These are phyloP conservation scores for Pollimyrus isidori DNA, from an alignment of 2,113 vertebrate genomes.

Conservation along the genomic window DNA sequence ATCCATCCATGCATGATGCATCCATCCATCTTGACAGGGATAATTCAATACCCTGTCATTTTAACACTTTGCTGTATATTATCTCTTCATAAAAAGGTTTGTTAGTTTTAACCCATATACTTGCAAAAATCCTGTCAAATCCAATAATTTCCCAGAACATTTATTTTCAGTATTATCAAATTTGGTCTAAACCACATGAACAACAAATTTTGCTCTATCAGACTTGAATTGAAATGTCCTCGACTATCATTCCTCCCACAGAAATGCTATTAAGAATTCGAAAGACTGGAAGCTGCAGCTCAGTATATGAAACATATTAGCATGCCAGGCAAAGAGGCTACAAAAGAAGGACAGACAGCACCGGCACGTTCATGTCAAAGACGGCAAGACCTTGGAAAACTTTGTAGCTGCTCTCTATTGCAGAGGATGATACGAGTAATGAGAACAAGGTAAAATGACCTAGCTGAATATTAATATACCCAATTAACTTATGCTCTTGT, in stretches of 20 bases:
- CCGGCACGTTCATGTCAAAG: background rate
- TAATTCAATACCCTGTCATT: background rate
- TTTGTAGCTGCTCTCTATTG: background rate
- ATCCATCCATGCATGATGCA: background rate
- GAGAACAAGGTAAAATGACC: background rate
- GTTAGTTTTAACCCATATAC: background rate
- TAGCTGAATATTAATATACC: background rate
- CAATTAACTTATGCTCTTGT: background rate
- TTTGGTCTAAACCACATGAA: slow-evolving; percentile 38
- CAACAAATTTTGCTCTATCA: slow-evolving; percentile 29
- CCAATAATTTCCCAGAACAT: slow-evolving; percentile 26
- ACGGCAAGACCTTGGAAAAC: background rate
- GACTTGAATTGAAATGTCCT: slow-evolving; percentile 48
- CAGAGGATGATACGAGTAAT: background rate
- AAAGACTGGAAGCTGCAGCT: slow-evolving; percentile 24
- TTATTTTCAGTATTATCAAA: slow-evolving; percentile 25
- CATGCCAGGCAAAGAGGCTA: background rate
- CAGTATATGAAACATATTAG: background rate
- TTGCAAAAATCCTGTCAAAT: slow-evolving; percentile 10
- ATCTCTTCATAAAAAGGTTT: background rate
- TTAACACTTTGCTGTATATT: background rate
- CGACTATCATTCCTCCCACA: slow-evolving; percentile 44
- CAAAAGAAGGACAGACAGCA: background rate
- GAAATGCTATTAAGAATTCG: slow-evolving; percentile 40
- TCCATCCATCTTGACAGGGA: background rate